Percentiles rank a stretch among this genome's conserved stretches.
These are phyloP conservation scores for Ceratosolen fusciceps DNA, from an alignment of 1,140 invertebrate genomes.

Conservation along the genomic window DNA sequence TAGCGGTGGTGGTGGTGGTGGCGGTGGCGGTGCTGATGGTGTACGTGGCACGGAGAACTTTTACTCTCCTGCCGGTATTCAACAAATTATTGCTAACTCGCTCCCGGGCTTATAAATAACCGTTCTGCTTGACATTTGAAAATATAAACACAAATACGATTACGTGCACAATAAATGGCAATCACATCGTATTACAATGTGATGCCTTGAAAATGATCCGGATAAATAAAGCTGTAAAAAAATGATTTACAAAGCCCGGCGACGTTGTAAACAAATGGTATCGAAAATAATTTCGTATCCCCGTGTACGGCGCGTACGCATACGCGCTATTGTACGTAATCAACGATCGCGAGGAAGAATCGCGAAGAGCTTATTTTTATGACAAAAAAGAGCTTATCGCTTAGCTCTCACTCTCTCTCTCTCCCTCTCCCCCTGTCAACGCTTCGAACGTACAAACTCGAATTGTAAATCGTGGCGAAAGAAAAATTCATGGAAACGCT, in stretches of 20 bases:
- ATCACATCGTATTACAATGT: neutral
- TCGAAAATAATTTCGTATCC: no score
- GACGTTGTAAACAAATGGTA: no score
- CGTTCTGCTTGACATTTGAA: neutral
- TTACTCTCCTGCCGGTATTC: neutral
- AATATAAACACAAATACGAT: neutral
- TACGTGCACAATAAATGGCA: neutral
- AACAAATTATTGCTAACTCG: neutral
- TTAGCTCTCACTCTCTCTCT: no score
- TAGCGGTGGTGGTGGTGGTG: no score
- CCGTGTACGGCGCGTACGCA: no score
- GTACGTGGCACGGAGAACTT: neutral
- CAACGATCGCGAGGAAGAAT: no score
- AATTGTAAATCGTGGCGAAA: neutral
- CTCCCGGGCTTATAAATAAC: neutral
- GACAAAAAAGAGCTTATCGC: no score
- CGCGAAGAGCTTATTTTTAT: no score
- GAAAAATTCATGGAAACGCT: neutral
- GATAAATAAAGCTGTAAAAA: neutral
- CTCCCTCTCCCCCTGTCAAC: no score
- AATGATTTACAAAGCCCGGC: neutral
- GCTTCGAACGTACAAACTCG: no score
- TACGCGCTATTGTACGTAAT: no score
- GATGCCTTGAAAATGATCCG: neutral
- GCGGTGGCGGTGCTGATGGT: no score